Conservation (phyloP, 64 coral and sea anemone genomes). For the Acropora tenuis region DNA sequence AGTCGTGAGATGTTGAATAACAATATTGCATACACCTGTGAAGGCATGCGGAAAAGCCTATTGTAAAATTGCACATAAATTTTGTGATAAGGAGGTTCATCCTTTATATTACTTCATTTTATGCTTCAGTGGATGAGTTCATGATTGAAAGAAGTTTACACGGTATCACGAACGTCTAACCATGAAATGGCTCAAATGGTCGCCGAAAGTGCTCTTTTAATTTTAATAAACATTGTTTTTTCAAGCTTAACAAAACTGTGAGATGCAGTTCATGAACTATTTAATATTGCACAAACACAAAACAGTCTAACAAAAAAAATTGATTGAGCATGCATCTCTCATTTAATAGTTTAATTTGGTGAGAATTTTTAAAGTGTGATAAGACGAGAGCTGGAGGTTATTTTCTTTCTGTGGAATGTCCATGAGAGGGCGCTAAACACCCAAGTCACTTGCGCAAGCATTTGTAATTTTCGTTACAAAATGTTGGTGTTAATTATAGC, state of each 20-base stretch:
- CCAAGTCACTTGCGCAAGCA: not conserved
- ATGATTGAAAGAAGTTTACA: not conserved
- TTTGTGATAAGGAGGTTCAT: not conserved
- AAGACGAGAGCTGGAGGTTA: not conserved
- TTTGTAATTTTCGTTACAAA: not conserved
- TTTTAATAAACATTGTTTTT: not conserved
- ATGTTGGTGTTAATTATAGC: no score
- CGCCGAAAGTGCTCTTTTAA: not conserved
- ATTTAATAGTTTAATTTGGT: not conserved
- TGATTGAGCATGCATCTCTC: not conserved
- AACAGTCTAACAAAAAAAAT: no score
- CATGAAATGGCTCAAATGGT: not conserved
- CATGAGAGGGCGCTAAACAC: not conserved
- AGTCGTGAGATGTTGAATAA: not conserved
- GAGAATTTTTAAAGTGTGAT: no score
- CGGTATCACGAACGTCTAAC: no score
- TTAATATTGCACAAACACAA: not conserved
- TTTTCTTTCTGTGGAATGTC: not conserved
- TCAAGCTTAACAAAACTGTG: no score
- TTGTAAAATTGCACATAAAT: not conserved
- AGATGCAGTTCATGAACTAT: not conserved
- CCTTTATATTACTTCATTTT: not conserved
- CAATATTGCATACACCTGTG: not conserved
- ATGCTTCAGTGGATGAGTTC: not conserved
- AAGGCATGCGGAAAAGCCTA: conserved; percentile 8